These are phyloP conservation scores for Hyperopisus bebe DNA, from an alignment of 2,113 vertebrate genomes.

Conservation along the genomic window DNA sequence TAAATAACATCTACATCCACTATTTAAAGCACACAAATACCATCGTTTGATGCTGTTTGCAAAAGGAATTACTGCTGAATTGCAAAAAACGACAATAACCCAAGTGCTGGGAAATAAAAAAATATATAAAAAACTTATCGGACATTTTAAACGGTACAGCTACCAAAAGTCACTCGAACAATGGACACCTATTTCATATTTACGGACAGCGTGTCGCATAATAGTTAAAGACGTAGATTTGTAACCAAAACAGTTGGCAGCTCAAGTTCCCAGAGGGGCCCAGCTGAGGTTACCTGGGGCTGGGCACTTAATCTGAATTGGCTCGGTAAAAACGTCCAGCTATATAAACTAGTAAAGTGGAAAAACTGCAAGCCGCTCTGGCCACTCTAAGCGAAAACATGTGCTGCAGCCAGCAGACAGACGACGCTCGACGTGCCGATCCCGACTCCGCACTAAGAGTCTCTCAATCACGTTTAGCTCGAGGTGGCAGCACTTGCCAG, in stretches of 20 bases:
- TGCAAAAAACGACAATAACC: background rate
- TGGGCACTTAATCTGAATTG: constrained; percentile 1
- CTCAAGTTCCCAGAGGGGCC: background rate
- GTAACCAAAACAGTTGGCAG: constrained; percentile 1
- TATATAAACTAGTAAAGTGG: constrained; percentile 8
- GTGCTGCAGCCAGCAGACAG: background rate
- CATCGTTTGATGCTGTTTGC: background rate
- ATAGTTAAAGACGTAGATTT: background rate
- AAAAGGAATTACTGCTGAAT: background rate
- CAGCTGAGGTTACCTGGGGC: background rate
- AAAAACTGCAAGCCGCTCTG: background rate
- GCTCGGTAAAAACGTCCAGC: constrained; percentile 12
- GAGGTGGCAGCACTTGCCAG: constrained; percentile 29
- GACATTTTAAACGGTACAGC: background rate
- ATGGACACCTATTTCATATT: background rate
- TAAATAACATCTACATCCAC: background rate
- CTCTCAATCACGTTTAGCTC: constrained; percentile 9
- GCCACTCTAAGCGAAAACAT: constrained; percentile 19
- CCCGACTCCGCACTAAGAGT: background rate
- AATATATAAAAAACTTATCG: background rate
- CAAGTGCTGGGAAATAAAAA: background rate
- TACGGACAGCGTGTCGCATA: background rate
- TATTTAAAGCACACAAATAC: background rate
- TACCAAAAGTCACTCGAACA: background rate
- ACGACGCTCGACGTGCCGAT: background rate